A percentile compares a stretch with the other conserved stretches of the same genome.
Evolutionary conservation across 2,797 vertebrate species (phyloP).

Genomic region (Sebastes baramenuke): DNA sequence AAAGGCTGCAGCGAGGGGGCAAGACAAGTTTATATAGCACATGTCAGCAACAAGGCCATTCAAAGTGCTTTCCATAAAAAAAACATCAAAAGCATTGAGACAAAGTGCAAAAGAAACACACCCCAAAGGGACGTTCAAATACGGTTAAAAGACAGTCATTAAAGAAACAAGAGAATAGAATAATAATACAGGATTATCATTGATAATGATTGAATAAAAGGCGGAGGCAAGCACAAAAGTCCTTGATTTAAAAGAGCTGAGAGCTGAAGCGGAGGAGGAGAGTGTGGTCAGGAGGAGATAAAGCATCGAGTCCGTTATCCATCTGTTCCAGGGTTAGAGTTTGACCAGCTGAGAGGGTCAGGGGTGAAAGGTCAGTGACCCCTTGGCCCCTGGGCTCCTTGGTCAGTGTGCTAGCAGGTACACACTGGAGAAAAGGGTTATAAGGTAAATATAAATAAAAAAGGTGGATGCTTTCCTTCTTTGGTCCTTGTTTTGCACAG

Average conservation of each 20-base stretch:
- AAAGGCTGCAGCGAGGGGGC: constrained; percentile 31
- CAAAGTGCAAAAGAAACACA: no score
- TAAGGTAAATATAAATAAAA: constrained; percentile 38
- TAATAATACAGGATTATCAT: no score
- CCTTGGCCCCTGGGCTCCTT: constrained; percentile 41
- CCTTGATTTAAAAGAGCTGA: not conserved
- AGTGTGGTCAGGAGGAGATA: constrained; percentile 73
- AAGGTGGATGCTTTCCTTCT: constrained; percentile 7
- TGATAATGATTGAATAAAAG: not conserved
- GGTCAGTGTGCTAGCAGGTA: constrained; percentile 62
- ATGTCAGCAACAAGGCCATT: not conserved
- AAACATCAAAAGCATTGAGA: no score
- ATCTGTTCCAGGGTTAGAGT: constrained; percentile 79
- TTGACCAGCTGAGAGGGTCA: constrained; percentile 78
- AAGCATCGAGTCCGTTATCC: constrained; percentile 73
- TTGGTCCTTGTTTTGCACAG: not conserved
- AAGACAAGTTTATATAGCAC: not conserved
- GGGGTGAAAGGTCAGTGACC: constrained; percentile 67
- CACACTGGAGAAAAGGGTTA: constrained; percentile 44
- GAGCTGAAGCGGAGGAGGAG: constrained; percentile 30
- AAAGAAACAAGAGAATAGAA: not conserved
- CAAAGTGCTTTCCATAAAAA: not conserved
- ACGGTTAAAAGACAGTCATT: not conserved
- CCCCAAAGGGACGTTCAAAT: no score
- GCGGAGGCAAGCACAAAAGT: not conserved